These are phyloP conservation scores for Xenopus borealis DNA, from an alignment of 2,113 vertebrate genomes.

Conservation along the genomic window DNA sequence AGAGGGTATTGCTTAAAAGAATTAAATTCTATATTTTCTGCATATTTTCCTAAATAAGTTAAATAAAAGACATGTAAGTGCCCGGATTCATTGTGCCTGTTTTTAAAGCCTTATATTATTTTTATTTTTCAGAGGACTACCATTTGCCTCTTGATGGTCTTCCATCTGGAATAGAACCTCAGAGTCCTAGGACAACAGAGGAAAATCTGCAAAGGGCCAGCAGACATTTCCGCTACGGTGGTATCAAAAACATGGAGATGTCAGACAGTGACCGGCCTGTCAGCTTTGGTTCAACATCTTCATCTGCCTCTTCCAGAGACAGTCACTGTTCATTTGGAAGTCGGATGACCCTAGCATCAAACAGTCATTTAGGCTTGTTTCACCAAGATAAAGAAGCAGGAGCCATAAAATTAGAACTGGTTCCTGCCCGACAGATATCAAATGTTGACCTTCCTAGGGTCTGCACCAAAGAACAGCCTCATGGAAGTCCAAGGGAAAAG, in stretches of 20 bases:
- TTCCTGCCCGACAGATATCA: conserved; percentile 77
- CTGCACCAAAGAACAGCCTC: conserved; percentile 43
- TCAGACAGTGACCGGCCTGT: conserved; percentile 87
- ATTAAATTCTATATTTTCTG: too few species aligned
- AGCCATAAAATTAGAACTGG: conserved; percentile 86
- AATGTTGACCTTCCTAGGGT: conserved; percentile 62
- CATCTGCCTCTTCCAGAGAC: conserved; percentile 91
- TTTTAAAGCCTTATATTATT: conserved; percentile 19
- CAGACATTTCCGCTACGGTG: conserved; percentile 63
- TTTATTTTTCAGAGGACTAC: conserved; percentile 72
- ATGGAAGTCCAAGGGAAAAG: conserved; percentile 51
- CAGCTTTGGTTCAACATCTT: conserved; percentile 96
- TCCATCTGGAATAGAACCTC: conserved; percentile 71
- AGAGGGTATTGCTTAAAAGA: too few species aligned
- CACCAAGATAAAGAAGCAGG: conserved; percentile 81
- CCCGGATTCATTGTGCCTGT: too few species aligned
- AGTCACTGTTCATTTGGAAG: conserved; percentile 93
- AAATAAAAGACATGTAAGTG: too few species aligned
- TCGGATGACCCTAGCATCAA: conserved; percentile 79
- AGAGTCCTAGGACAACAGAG: conserved; percentile 59
- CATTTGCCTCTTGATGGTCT: conserved; percentile 70
- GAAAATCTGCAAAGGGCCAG: conserved; percentile 65
- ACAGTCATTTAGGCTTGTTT: conserved; percentile 75
- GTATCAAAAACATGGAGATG: conserved; percentile 81
- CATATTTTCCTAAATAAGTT: too few species aligned